Conservation (phyloP, 35 echinoderm and acorn worm species). For the Stichopus chloronotus region DNA sequence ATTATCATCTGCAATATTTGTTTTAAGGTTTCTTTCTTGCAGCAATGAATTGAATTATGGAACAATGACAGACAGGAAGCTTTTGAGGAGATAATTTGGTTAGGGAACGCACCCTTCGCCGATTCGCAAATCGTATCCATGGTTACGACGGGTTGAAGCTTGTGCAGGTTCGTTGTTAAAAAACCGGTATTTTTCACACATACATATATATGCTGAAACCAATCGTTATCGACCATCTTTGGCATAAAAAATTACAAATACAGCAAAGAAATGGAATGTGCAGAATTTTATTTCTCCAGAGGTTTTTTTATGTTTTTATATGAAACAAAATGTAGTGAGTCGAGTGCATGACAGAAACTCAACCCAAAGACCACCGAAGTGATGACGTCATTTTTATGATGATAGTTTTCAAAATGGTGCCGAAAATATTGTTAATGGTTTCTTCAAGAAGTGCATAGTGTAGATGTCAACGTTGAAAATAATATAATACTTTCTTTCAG, state of each 20-base stretch:
- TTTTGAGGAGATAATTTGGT: background rate
- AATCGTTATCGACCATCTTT: background rate
- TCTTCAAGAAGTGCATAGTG: too few species aligned
- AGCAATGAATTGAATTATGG: background rate
- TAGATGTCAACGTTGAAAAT: too few species aligned
- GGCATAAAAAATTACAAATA: background rate
- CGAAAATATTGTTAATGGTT: too few species aligned
- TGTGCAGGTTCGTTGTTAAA: background rate
- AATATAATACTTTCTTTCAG: too few species aligned
- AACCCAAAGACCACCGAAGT: too few species aligned
- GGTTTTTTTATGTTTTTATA: too few species aligned
- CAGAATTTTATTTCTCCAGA: too few species aligned
- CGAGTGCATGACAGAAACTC: too few species aligned
- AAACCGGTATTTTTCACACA: background rate
- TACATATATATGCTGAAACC: background rate
- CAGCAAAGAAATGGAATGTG: too few species aligned
- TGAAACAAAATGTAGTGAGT: too few species aligned
- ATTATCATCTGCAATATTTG: background rate
- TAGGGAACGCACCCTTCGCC: background rate
- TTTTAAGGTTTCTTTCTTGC: background rate
- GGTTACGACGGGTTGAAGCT: background rate
- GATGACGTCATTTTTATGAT: too few species aligned
- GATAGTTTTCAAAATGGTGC: too few species aligned
- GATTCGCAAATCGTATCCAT: background rate
- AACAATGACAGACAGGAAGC: conserved; percentile 8